Conservation (phyloP, 2,113 vertebrate genomes). For the Camelus bactrianus region DNA sequence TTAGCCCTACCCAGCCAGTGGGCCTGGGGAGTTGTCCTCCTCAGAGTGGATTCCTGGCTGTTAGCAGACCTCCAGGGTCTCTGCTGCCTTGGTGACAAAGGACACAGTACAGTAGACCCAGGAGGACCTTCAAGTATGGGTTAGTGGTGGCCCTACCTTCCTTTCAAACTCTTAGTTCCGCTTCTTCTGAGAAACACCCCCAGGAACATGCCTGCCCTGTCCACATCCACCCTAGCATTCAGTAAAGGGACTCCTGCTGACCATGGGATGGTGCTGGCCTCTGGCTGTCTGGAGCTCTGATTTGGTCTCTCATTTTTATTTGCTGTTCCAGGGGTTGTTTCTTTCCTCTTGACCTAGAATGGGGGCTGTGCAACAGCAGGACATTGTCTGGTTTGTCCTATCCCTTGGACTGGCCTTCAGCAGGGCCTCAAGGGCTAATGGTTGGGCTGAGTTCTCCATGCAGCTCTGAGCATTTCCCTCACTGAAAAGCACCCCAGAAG, state of each 20-base stretch:
- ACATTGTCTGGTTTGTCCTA: neutral
- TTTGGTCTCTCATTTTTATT: neutral
- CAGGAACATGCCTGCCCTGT: neutral
- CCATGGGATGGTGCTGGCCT: neutral
- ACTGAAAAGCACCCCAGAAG: neutral
- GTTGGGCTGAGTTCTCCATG: neutral
- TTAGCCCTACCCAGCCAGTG: slow-evolving; percentile 55
- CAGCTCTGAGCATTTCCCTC: neutral
- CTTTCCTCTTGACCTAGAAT: neutral
- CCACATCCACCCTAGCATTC: neutral
- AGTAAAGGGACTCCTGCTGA: neutral
- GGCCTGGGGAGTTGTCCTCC: slow-evolving; percentile 56
- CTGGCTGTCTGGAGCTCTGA: neutral
- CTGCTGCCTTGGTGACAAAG: slow-evolving; percentile 62
- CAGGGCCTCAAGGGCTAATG: neutral
- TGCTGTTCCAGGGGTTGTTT: neutral
- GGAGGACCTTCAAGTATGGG: slow-evolving; percentile 6
- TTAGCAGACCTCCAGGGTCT: slow-evolving; percentile 58
- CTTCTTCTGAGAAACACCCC: neutral
- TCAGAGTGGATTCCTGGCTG: slow-evolving; percentile 36
- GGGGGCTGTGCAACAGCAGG: neutral
- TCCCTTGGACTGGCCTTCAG: neutral
- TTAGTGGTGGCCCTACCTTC: neutral
- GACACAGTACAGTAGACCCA: neutral
- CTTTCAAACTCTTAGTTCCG: neutral